Conservation (phyloP, 92 coral and sea anemone genomes). For the Phymanthus crucifer region DNA sequence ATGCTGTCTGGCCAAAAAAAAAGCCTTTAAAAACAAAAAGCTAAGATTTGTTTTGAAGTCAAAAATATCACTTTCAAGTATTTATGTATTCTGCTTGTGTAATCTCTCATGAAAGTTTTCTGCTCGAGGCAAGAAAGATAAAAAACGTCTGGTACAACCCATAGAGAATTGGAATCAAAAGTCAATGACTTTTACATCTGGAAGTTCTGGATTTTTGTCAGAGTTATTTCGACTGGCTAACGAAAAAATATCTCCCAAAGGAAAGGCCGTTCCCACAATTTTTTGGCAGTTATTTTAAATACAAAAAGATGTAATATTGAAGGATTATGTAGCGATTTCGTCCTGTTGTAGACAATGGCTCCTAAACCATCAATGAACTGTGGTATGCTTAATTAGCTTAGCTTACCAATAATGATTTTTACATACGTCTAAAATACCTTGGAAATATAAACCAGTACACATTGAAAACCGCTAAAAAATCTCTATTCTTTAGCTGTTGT, state of each 20-base stretch:
- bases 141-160: neutral
- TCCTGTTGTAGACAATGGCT: neutral
- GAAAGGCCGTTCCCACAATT: neutral
- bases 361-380: neutral
- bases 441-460: neutral
- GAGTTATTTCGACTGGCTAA: neutral
- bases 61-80: neutral
- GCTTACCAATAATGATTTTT: conserved; percentile 14
- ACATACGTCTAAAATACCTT: conserved; percentile 18
- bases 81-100: conserved; percentile 7
- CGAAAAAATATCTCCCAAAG: neutral
- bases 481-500: neutral
- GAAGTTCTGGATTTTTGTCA: neutral
- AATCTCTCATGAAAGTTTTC: conserved; percentile 31
- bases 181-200: conserved; percentile 23
- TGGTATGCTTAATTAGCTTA: conserved; percentile 22
- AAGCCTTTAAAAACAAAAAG: neutral
- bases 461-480: neutral
- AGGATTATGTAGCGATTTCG: conserved; percentile 16
- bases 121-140: conserved; percentile 22
- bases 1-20: neutral
- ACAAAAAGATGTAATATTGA: neutral
- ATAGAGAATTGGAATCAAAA: neutral
- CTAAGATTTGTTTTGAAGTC: neutral
- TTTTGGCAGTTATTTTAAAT: neutral